Evolutionary conservation across 2,797 vertebrate genomes (phyloP).

Genomic region (Sebastes melanostomus): DNA sequence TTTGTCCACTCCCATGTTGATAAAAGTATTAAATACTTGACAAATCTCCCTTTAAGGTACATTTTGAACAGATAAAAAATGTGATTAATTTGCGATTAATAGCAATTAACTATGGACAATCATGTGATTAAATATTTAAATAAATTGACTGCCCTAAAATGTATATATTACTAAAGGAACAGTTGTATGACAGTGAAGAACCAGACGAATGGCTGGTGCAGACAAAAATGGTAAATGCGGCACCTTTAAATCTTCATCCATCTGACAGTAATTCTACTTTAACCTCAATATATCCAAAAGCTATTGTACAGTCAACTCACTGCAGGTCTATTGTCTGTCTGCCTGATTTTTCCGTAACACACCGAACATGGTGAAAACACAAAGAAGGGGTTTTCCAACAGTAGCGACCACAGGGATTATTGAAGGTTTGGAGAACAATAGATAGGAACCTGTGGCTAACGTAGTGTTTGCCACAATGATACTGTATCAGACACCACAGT

Average conservation of each 20-base stretch:
- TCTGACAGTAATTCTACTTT: neutral
- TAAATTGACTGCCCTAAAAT: neutral
- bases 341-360: constrained; percentile 23
- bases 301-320: neutral
- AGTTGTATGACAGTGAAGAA: neutral
- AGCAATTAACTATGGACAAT: too few relatives aligned
- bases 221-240: neutral
- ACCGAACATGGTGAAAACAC: constrained; percentile 29
- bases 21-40: too few relatives aligned
- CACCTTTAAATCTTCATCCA: constrained; percentile 4
- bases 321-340: constrained; percentile 15
- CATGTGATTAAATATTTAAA: too few relatives aligned
- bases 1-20: fast-evolving
- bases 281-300: neutral
- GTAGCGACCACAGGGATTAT: constrained; percentile 25
- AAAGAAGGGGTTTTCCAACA: constrained; percentile 60
- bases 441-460: constrained; percentile 34
- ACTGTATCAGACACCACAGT: constrained; percentile 43
- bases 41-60: too few relatives aligned
- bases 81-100: too few relatives aligned
- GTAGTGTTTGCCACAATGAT: constrained; percentile 55
- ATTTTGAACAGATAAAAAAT: too few relatives aligned
- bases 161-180: fast-evolving
- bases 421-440: constrained; percentile 52
- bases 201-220: neutral